These are phyloP conservation scores for Chlorocebus sabaeus DNA, from an alignment of 2,113 vertebrate species.

Conservation along the genomic window DNA sequence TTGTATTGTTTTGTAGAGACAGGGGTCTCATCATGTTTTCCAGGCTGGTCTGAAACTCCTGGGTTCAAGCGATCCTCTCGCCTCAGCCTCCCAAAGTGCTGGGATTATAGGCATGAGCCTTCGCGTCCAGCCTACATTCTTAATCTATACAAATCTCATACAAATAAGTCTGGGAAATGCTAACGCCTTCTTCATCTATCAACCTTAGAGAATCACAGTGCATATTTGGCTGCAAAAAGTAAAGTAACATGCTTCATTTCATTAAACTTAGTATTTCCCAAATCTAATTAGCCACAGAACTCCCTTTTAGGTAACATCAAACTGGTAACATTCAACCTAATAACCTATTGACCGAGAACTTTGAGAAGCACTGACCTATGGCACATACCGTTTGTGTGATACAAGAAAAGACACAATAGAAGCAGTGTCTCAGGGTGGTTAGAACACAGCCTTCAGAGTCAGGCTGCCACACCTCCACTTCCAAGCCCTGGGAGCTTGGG, in stretches of 20 bases:
- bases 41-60: too few relatives aligned
- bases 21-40: too few relatives aligned
- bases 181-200: not conserved
- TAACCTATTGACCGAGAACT: not conserved
- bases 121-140: not conserved
- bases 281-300: not conserved
- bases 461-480: rapidly evolving
- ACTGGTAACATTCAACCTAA: not conserved
- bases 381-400: not conserved
- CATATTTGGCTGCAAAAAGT: not conserved
- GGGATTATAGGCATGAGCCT: too few relatives aligned
- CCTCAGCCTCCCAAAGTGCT: too few relatives aligned
- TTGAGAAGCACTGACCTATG: not conserved
- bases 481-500: not conserved
- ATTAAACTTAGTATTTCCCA: constrained; percentile 16
- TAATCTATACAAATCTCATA: not conserved
- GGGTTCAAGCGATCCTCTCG: too few relatives aligned
- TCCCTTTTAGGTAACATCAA: not conserved
- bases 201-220: not conserved
- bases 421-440: not conserved
- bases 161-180: not conserved
- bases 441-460: not conserved
- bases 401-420: not conserved
- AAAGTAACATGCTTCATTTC: not conserved
- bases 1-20: too few relatives aligned